Evolutionary conservation across 2,888 invertebrate species (phyloP).

Genomic region (Diarsia dahlii): DNA sequence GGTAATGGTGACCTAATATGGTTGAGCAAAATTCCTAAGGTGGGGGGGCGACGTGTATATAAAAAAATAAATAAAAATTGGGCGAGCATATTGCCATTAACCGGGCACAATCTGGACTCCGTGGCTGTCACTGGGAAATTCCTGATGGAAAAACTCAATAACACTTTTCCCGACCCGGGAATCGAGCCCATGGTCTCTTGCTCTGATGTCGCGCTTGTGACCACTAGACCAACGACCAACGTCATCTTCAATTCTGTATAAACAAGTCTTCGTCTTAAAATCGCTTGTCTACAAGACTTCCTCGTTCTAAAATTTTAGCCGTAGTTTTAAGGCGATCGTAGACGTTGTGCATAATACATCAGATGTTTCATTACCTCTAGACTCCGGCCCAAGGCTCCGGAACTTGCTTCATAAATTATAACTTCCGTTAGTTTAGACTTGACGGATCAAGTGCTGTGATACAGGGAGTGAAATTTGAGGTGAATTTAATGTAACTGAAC

Average conservation of each 20-base stretch:
- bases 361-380: slow-evolving; percentile 81
- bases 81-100: too few relatives aligned
- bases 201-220: too few relatives aligned
- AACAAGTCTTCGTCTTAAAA: slow-evolving; percentile 35
- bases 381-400: slow-evolving; percentile 80
- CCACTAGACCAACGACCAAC: too few relatives aligned
- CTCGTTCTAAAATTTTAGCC: slow-evolving; percentile 46
- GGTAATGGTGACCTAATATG: background rate
- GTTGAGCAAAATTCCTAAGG: background rate
- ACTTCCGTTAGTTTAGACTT: slow-evolving; percentile 88
- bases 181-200: too few relatives aligned
- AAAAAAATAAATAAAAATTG: too few relatives aligned
- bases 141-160: too few relatives aligned
- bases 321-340: slow-evolving; percentile 77
- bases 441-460: slow-evolving; percentile 70
- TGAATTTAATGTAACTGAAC: background rate
- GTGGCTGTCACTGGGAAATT: too few relatives aligned
- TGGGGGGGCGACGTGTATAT: too few relatives aligned
- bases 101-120: too few relatives aligned
- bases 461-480: slow-evolving; percentile 72
- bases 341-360: slow-evolving; percentile 85
- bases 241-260: background rate
- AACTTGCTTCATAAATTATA: slow-evolving; percentile 89
- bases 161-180: too few relatives aligned
- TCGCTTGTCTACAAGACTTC: slow-evolving; percentile 60